phyloP scores from a whole-genome alignment of 2,888 invertebrate genomes.

The Apeira syringaria region DNA sequence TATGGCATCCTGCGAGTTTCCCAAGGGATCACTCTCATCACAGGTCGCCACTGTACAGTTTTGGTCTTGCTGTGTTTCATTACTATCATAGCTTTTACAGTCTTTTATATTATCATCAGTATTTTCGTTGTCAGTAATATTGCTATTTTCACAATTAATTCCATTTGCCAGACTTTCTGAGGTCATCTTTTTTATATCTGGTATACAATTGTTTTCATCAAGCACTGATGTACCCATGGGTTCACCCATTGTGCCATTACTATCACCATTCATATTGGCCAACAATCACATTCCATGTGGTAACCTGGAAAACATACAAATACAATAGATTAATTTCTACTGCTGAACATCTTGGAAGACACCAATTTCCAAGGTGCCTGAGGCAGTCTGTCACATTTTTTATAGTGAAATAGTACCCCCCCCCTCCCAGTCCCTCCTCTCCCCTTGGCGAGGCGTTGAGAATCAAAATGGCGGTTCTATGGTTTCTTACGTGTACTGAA shows the following conservation, averaged over 20 bases:
- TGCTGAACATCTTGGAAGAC: slow-evolving; percentile 44
- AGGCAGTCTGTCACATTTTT: slow-evolving; percentile 56
- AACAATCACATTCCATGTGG: slow-evolving; percentile 45
- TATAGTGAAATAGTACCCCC: slow-evolving; percentile 54
- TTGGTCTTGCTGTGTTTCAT: too few species aligned
- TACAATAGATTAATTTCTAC: slow-evolving; percentile 51
- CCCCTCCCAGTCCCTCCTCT: slow-evolving; percentile 52
- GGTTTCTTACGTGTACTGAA: slow-evolving; percentile 67
- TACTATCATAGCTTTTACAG: background rate
- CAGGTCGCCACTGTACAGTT: too few species aligned
- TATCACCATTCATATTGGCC: slow-evolving; percentile 12
- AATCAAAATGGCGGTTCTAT: slow-evolving; percentile 80
- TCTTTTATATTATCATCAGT: background rate
- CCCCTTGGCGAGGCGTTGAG: slow-evolving; percentile 69
- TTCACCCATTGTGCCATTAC: slow-evolving; percentile 66
- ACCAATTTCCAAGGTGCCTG: slow-evolving; percentile 41
- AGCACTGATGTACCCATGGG: slow-evolving; percentile 26
- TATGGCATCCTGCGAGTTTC: background rate
- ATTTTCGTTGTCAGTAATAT: background rate
- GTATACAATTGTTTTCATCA: slow-evolving; percentile 35
- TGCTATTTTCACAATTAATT: slow-evolving; percentile 10
- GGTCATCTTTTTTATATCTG: slow-evolving; percentile 24
- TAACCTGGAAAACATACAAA: slow-evolving; percentile 58
- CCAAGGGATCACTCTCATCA: background rate
- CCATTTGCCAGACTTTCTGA: background rate